A percentile compares a stretch with the other conserved stretches of the same genome.
These are phyloP conservation scores for Condylostylus longicornis DNA, from an alignment of 1,140 invertebrate species.

Conservation along the genomic window DNA sequence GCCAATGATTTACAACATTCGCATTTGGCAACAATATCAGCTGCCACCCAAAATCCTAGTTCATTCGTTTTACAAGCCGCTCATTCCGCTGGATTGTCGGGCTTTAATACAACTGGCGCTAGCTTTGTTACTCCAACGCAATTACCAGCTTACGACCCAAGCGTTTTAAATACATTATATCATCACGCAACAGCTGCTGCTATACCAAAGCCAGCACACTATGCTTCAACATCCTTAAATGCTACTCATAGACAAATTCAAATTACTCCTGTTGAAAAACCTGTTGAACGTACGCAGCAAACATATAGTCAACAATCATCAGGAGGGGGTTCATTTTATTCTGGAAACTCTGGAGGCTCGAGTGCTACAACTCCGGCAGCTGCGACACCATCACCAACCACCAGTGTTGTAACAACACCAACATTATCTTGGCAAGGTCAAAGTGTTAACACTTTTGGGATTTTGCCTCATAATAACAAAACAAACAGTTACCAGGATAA, in stretches of 20 bases:
- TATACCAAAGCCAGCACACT: constrained; percentile 28
- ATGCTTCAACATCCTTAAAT: constrained; percentile 25
- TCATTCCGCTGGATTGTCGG: constrained; percentile 20
- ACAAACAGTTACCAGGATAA: constrained; percentile 17
- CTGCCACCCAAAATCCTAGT: constrained; percentile 14
- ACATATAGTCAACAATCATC: no score
- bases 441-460: neutral
- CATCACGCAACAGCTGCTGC: constrained; percentile 27
- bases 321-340: no score
- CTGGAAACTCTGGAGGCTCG: constrained; percentile 18
- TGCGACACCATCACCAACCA: constrained; percentile 26
- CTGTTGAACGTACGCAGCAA: constrained; percentile 27
- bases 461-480: constrained; percentile 26
- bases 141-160: constrained; percentile 27
- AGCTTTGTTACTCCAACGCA: constrained; percentile 29
- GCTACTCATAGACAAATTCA: constrained; percentile 27
- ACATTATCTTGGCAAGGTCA: constrained; percentile 27
- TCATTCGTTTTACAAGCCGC: constrained; percentile 10
- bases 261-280: constrained; percentile 25
- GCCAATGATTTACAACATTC: constrained; percentile 29
- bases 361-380: constrained; percentile 22
- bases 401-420: constrained; percentile 24
- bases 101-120: constrained; percentile 27
- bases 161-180: constrained; percentile 31
- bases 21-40: constrained; percentile 18